Evolutionary conservation across 2,888 invertebrate species (phyloP), one percentile per base, ranked within the genome.

Genomic region (Trachelus stipa): DNA sequence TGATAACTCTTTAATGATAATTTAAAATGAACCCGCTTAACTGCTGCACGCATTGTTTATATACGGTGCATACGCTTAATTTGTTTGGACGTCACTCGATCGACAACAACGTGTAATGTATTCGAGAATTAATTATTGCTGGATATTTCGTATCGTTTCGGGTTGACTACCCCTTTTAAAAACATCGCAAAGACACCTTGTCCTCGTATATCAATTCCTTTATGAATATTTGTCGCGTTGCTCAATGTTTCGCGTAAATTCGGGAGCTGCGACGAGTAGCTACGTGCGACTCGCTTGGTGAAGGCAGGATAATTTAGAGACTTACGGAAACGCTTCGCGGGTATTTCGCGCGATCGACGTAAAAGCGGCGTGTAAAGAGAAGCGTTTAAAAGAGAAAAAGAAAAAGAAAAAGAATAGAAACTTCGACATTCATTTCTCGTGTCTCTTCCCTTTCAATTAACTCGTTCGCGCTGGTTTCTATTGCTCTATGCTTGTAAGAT

Each of bases 21-120:
- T 76, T 74, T 76, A 56, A 56, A 56, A 56, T 23, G 23, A 56
- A 9, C 56, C 23, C 56, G 56, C 15, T 56, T 56, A 56, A 68
- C 87, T 87, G 75, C 87, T 87, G 68, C 86, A 86, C 56, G 87
- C 87, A 71, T 87, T 84, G 68, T 86, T 85, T 11, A 85, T 85
- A 35, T 90, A 87, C 0, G 93, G 93, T 0, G 92, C 92, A 0
- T 93, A 92, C 74, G 92, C 75, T 79, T 71, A 82, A 85, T 73
- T 76, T 78, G 35, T 79, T 79, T 4, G 23, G 23, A 56, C 56
- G 56, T 56, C 56, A 56, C 40, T 40, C 40, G 40, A 40, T 15
- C 15, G 40, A 40, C 23, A 56, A 56, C 56, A 56, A 23, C 56
- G 23, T 56, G 56, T 56, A 56, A 56, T 56, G 23, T 56, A 56